Percentiles rank a stretch among this genome's conserved stretches.
phyloP scores from a whole-genome alignment of 1,140 invertebrate genomes.

The Odontomachus brunneus region DNA sequence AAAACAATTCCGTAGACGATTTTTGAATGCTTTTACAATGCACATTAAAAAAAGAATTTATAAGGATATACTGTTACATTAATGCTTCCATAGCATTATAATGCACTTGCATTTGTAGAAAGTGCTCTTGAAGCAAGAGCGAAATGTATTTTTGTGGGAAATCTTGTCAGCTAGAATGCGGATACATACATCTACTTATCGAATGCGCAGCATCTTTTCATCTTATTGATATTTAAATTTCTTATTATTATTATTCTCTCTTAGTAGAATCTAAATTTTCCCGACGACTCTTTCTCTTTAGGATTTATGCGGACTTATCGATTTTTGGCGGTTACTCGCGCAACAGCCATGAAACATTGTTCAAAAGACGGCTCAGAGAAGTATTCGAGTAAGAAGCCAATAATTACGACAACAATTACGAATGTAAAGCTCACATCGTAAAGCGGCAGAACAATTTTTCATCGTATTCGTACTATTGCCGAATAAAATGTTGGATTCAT shows the following conservation, averaged over 20 bases:
- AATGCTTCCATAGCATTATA: not conserved
- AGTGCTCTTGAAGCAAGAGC: not conserved
- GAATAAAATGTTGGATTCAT: constrained; percentile 57
- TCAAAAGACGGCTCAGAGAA: not conserved
- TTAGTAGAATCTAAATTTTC: no score
- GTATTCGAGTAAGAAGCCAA: not conserved
- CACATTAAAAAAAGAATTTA: not conserved
- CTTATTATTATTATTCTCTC: not conserved
- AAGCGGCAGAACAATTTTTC: constrained; percentile 31
- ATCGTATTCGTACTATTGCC: constrained; percentile 44
- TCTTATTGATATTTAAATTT: constrained; percentile 30
- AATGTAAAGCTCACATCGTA: constrained; percentile 9
- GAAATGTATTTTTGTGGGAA: constrained; percentile 29
- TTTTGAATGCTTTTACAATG: constrained; percentile 39
- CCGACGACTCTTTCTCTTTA: not conserved
- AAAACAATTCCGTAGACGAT: constrained; percentile 6
- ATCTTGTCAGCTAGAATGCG: constrained; percentile 10
- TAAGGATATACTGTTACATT: not conserved
- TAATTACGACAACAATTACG: constrained; percentile 11
- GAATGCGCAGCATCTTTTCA: constrained; percentile 1
- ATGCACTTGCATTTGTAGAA: constrained; percentile 17
- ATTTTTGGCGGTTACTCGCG: not conserved
- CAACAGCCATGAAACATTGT: constrained; percentile 2
- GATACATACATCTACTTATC: not conserved
- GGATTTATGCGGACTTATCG: constrained; percentile 7